Base-by-base conservation (phyloP, 2,113 vertebrate genomes). In the Cyanocitta stelleri region DNA sequence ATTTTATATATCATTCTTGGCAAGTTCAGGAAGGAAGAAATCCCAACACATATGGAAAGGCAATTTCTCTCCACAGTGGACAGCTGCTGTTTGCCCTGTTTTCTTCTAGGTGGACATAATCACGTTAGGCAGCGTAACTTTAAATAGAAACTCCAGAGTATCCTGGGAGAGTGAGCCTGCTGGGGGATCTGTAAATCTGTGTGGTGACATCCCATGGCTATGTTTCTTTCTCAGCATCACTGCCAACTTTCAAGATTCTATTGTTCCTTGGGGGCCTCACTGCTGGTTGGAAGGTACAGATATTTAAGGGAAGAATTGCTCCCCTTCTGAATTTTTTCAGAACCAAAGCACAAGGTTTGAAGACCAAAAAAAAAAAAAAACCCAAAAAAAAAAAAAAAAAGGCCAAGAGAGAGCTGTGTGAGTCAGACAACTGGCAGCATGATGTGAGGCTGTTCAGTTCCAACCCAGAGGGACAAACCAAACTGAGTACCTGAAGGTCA, bases 351-450 rank as follows among this genome's bases (percentile, higher is more conserved):
- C 61, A 62, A 92, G 48, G 52, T 89, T 72, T 56, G 68, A 43
- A 63, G 94, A 66, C 3, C 21, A 48, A 48, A 48, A 48, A 48
- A 41, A 33, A 79, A 77, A 43, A 12, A 37, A 37, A 37, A 37
- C n/a, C n/a, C n/a, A 37, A 43, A 15, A 15, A 43, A 43, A 43
- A 43, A 46, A 49, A 33, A 72, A 63, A 74, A 69, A 86, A 77
- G 79, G 61, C 85, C 85, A 89, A 35, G 35, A 67, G 64, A 79
- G 51, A 88, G 64, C 88, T 89, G 76, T 77, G 80, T 97, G 92
- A 94, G 64, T 96, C 93, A 97, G 88, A 88, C 76, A 94, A 90
- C 90, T 96, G 96, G 96, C 96, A 96, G 93, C 87, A 86, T 7
- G 11, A 89, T 27, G 56, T 0, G 8, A 93, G 62, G 73, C 83